Conservation (phyloP, 2,113 vertebrate genomes). For the Pandion haliaetus region DNA sequence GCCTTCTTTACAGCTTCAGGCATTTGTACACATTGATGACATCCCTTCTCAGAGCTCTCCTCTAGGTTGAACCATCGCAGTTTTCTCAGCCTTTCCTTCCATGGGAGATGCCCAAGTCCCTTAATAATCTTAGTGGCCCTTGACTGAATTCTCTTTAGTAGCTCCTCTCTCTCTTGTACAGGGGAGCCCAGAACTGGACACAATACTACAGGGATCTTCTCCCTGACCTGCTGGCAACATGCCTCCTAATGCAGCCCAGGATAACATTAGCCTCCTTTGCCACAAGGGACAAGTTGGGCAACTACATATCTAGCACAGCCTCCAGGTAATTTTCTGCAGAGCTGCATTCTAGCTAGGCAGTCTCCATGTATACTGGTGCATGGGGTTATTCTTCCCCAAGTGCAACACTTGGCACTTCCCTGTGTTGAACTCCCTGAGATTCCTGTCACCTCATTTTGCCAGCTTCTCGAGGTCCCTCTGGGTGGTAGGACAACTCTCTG, state of each 20-base stretch:
- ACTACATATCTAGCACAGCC: not conserved
- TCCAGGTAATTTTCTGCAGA: not conserved
- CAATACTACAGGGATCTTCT: not conserved
- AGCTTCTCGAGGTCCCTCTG: not conserved
- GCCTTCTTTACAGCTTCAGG: not conserved
- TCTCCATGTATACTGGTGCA: not conserved
- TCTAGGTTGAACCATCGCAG: not conserved
- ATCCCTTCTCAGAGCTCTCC: not conserved
- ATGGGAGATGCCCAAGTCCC: not conserved
- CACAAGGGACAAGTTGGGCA: not conserved
- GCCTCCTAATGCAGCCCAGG: not conserved
- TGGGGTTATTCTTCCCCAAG: not conserved
- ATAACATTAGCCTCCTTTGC: fast-evolving
- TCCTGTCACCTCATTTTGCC: not conserved
- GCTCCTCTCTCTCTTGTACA: not conserved
- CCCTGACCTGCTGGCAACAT: not conserved
- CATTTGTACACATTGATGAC: not conserved
- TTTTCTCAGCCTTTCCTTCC: not conserved
- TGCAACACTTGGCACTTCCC: not conserved
- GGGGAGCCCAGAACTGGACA: not conserved
- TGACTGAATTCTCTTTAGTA: not conserved
- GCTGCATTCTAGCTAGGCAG: not conserved
- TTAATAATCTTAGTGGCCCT: not conserved
- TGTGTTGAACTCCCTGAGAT: not conserved
- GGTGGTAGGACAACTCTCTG: not conserved